These are phyloP conservation scores for Glyptemys insculpta DNA, from an alignment of 2,797 vertebrate genomes.

Conservation along the genomic window DNA sequence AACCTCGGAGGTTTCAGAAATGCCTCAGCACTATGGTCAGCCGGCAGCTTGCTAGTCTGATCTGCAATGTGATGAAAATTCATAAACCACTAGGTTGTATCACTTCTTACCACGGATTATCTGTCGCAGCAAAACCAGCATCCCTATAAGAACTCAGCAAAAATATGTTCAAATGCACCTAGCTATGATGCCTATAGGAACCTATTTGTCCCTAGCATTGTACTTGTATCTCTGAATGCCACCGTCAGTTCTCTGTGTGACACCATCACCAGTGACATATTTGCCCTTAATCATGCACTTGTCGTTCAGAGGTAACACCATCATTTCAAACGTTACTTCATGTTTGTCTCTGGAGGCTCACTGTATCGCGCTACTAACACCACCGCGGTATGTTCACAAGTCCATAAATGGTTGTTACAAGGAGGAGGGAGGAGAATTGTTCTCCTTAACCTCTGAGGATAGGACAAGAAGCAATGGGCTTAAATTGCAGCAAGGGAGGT, in stretches of 20 bases:
- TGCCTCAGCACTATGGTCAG: fast-evolving
- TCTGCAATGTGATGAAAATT: not conserved
- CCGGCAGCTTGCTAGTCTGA: not conserved
- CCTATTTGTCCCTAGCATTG: not conserved
- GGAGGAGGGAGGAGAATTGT: too few species aligned
- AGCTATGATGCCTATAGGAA: not conserved
- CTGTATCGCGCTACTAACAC: too few species aligned
- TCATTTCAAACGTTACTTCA: not conserved
- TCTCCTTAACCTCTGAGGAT: too few species aligned
- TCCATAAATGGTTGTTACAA: too few species aligned
- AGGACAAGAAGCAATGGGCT: too few species aligned
- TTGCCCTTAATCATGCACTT: not conserved
- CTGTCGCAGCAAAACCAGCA: not conserved
- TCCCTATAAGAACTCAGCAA: not conserved
- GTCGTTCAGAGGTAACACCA: not conserved
- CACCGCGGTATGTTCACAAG: not conserved
- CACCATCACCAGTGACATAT: not conserved
- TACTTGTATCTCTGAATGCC: not conserved
- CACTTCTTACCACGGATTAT: not conserved
- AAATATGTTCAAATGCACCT: not conserved
- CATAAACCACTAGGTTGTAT: not conserved
- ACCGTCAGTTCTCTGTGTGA: not conserved
- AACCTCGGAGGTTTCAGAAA: not conserved
- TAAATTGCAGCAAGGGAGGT: too few species aligned
- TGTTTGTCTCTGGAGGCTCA: not conserved